Percentiles rank a stretch among this genome's conserved stretches.
phyloP scores from a whole-genome alignment of 2,113 vertebrate species.

The Nanger granti region DNA sequence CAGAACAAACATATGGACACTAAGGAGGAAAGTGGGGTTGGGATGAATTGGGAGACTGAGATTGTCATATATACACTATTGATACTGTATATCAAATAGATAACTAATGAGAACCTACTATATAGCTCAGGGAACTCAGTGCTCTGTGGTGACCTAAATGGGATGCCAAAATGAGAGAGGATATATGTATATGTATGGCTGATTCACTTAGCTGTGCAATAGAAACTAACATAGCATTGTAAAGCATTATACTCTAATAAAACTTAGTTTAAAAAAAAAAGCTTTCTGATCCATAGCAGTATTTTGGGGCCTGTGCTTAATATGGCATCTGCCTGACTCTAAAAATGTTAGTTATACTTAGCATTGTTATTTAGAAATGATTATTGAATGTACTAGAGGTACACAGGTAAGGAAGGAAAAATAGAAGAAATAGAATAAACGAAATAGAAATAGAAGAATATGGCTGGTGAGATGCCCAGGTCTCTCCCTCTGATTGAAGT shows the following conservation, averaged over 20 bases:
- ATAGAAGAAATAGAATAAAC: not conserved
- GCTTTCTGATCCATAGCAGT: not conserved
- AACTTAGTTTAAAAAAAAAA: not conserved
- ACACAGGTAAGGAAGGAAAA: not conserved
- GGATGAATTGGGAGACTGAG: not conserved
- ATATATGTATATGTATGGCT: not conserved
- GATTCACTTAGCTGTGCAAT: not conserved
- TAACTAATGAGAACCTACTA: not conserved
- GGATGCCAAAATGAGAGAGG: not conserved
- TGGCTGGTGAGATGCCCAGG: not conserved
- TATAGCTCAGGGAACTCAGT: not conserved
- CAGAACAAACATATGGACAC: not conserved
- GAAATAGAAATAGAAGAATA: not conserved
- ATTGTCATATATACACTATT: not conserved
- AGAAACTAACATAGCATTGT: not conserved
- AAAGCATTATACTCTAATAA: not conserved
- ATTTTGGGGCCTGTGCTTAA: not conserved
- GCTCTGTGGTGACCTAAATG: not conserved
- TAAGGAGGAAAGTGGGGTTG: not conserved
- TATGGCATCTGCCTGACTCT: not conserved
- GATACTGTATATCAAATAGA: not conserved
- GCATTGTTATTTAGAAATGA: not conserved
- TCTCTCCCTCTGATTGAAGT: not conserved
- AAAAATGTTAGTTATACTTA: not conserved
- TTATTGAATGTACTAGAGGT: not conserved